Conservation (phyloP, 2,888 invertebrate species). For the Hipparchia sbordonii region DNA sequence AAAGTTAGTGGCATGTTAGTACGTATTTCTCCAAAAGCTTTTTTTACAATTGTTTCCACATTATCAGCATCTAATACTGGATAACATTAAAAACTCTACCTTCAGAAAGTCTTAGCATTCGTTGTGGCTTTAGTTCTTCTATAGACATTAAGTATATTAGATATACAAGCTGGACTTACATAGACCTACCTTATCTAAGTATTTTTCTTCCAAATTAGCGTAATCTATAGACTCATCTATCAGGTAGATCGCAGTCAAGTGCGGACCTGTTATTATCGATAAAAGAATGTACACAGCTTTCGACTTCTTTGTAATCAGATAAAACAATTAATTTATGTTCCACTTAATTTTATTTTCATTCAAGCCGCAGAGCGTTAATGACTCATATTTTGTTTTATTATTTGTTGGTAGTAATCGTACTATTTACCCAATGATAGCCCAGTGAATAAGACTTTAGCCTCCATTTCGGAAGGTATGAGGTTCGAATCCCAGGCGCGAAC, state of each 20-base stretch:
- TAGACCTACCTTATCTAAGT: no score
- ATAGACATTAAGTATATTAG: no score
- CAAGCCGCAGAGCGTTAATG: background rate
- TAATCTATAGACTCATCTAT: background rate
- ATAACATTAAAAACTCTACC: background rate
- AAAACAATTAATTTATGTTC: slow-evolving; percentile 9
- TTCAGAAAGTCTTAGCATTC: background rate
- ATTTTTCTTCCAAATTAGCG: background rate
- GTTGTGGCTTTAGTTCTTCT: no score
- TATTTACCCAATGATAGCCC: no score
- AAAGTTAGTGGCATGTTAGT: background rate
- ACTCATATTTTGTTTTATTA: slow-evolving; percentile 13
- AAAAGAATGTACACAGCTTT: slow-evolving; percentile 14
- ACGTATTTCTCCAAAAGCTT: background rate
- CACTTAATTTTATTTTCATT: slow-evolving; percentile 11
- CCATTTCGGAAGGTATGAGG: no score
- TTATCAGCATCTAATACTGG: background rate
- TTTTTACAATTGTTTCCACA: background rate
- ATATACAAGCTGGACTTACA: no score
- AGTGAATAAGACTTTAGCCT: no score
- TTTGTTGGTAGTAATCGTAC: background rate
- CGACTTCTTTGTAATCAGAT: slow-evolving; percentile 6
- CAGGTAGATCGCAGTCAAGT: background rate
- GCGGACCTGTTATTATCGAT: background rate
- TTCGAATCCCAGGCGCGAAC: no score